A percentile compares a stretch with the other conserved stretches of the same genome.
These are phyloP conservation scores for Gorsachius magnificus DNA, from an alignment of 2,797 vertebrate species.

Conservation along the genomic window DNA sequence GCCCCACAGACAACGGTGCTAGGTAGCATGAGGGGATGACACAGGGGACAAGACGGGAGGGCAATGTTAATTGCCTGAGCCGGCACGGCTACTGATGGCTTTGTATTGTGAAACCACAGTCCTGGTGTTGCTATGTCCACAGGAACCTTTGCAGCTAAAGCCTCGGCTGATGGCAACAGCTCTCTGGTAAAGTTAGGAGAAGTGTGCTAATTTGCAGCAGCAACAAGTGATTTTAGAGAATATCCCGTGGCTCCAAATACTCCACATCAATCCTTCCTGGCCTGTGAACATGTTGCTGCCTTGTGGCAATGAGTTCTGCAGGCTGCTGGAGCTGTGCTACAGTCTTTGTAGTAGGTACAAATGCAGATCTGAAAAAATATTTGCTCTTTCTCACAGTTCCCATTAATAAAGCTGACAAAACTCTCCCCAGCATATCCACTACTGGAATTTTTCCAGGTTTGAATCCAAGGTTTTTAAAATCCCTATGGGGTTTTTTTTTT, in stretches of 20 bases:
- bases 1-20: neutral
- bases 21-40: neutral
- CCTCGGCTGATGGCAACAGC: neutral
- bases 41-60: neutral
- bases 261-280: neutral
- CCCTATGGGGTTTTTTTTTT: neutral
- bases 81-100: neutral
- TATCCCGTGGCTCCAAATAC: neutral
- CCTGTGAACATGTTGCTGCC: neutral
- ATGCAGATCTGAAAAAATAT: neutral
- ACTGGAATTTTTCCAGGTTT: neutral
- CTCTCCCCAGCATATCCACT: neutral
- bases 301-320: neutral
- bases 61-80: neutral
- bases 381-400: neutral
- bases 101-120: neutral
- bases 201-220: constrained; percentile 12
- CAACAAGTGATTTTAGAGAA: neutral
- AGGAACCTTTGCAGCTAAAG: neutral
- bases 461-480: neutral
- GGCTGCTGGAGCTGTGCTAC: neutral
- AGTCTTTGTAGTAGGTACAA: neutral
- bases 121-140: neutral
- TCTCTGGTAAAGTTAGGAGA: neutral
- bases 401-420: neutral